These are phyloP conservation scores for Ligdia adustata DNA, from an alignment of 2,888 invertebrate genomes.

Conservation along the genomic window DNA sequence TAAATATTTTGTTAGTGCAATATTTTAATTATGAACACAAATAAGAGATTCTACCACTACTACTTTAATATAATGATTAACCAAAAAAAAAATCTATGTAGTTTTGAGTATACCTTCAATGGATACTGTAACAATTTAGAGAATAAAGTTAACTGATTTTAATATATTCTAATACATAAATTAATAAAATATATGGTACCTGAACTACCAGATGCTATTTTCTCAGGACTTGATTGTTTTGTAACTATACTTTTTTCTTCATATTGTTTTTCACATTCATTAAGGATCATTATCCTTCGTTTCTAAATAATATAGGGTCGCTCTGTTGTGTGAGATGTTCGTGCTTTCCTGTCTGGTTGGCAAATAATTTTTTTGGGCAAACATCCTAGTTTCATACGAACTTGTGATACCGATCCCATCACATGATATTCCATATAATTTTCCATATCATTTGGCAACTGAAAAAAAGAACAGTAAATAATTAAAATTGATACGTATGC, in stretches of 20 bases:
- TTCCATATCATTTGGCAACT: not conserved
- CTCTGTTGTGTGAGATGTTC: not conserved
- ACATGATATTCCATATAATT: not conserved
- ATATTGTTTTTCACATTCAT: not conserved
- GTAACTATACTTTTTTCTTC: not conserved
- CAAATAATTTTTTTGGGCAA: not conserved
- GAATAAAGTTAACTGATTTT: too few relatives aligned
- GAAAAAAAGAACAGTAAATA: not conserved
- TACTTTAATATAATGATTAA: too few relatives aligned
- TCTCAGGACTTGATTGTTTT: not conserved
- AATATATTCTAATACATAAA: not conserved
- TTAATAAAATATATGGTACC: not conserved
- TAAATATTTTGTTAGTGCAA: conserved; percentile 1
- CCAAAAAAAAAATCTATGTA: not conserved
- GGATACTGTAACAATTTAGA: too few relatives aligned
- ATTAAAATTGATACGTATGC: too few relatives aligned
- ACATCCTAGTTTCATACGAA: not conserved
- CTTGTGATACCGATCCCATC: not conserved
- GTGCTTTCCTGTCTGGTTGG: not conserved
- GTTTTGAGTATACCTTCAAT: not conserved
- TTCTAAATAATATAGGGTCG: not conserved
- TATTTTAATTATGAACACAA: not conserved
- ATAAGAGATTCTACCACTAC: too few relatives aligned
- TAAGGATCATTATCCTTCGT: not conserved
- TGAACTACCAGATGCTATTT: not conserved